Conservation (phyloP, 1,140 invertebrate genomes). For the Bombus balteatus region DNA sequence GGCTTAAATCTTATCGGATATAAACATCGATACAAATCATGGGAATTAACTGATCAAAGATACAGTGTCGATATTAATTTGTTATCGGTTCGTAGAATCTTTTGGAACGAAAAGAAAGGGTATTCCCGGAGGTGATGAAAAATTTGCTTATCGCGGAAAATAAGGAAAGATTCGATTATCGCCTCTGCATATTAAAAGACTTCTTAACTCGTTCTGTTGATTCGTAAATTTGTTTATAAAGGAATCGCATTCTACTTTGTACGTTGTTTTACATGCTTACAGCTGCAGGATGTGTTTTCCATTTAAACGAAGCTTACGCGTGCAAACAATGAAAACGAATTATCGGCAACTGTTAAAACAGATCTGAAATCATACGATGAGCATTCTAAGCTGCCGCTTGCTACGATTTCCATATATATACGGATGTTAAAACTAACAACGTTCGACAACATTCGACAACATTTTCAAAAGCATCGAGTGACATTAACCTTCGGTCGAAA, state of each 20-base stretch:
- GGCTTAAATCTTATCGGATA: background rate
- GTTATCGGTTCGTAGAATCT: background rate
- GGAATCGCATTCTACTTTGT: background rate
- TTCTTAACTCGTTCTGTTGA: background rate
- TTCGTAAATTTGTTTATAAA: too few relatives aligned
- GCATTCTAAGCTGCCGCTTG: background rate
- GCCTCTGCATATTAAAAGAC: background rate
- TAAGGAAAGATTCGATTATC: background rate
- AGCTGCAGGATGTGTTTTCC: background rate
- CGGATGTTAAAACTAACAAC: too few relatives aligned
- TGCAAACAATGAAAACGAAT: background rate
- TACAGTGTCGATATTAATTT: background rate
- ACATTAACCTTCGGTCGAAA: too few relatives aligned
- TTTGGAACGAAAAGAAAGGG: too few relatives aligned
- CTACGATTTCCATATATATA: too few relatives aligned
- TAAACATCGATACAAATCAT: background rate
- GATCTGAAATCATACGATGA: background rate
- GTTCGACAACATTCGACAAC: too few relatives aligned
- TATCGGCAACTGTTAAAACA: slow-evolving; percentile 22
- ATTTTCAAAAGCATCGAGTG: too few relatives aligned
- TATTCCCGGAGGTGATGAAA: background rate
- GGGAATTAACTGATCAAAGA: background rate
- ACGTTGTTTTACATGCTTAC: background rate
- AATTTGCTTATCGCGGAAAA: too few relatives aligned
- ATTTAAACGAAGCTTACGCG: background rate